phyloP scores from a whole-genome alignment of 2,113 vertebrate genomes.

The Odontophorus gujanensis region DNA sequence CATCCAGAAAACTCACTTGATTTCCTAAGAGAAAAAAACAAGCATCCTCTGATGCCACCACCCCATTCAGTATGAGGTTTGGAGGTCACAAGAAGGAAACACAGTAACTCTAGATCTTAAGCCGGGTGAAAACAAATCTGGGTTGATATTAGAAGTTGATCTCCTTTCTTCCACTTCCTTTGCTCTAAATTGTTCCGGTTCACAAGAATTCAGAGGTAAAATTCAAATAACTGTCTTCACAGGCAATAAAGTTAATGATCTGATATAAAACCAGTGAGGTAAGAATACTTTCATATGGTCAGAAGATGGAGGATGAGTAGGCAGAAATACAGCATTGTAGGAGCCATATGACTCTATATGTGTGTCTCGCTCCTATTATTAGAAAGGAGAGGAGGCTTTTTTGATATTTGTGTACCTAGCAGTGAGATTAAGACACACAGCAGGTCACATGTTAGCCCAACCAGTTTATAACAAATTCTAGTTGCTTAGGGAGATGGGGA shows the following conservation, averaged over 20 bases:
- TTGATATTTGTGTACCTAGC: no score
- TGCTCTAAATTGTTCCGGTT: not conserved
- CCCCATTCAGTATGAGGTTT: not conserved
- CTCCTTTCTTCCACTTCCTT: not conserved
- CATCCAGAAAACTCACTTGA: not conserved
- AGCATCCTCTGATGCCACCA: not conserved
- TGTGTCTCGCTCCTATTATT: no score
- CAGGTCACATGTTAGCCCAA: no score
- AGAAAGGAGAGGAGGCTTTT: no score
- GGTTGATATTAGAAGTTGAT: not conserved
- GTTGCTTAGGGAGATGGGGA: no score
- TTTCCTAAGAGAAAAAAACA: not conserved
- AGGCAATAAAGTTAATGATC: constrained; percentile 57
- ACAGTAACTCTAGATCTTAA: not conserved
- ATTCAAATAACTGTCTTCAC: constrained; percentile 7
- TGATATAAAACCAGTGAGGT: constrained; percentile 38
- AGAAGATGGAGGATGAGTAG: not conserved
- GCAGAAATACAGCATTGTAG: constrained; percentile 28
- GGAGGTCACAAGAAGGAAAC: not conserved
- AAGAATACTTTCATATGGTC: constrained; percentile 48
- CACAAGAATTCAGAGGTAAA: constrained; percentile 22
- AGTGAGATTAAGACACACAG: no score
- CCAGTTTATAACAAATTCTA: no score
- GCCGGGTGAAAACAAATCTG: not conserved
- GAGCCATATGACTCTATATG: not conserved